Percentiles rank a stretch among this genome's conserved stretches.
phyloP scores from a whole-genome alignment of 1,140 invertebrate genomes.

The Rhyacophila brunnea region DNA sequence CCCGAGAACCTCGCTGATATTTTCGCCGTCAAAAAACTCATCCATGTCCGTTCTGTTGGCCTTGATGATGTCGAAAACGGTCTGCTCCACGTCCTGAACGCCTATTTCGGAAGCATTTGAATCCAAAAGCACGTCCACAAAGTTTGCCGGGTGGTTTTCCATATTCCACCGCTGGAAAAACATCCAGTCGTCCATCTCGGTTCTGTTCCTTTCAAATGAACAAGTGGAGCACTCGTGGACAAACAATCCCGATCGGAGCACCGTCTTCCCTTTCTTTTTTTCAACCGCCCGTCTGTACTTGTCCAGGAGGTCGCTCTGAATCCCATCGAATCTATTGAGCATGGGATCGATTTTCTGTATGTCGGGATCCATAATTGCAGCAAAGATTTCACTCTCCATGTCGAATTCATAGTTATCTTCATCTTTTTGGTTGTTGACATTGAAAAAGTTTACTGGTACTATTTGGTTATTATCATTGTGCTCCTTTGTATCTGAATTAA shows the following conservation, averaged over 20 bases:
- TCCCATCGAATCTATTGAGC: conserved; percentile 11
- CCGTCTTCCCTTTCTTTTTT: not conserved
- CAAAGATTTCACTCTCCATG: conserved; percentile 11
- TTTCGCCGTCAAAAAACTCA: not conserved
- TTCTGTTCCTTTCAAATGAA: not conserved
- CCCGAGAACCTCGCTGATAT: not conserved
- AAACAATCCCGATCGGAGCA: not conserved
- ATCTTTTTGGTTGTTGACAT: no score
- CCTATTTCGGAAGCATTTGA: conserved; percentile 15
- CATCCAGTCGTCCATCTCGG: not conserved
- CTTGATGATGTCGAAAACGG: conserved; percentile 14
- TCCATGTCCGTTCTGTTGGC: conserved; percentile 8
- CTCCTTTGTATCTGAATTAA: no score
- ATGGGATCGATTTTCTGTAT: conserved; percentile 12
- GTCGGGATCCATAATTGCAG: conserved; percentile 20
- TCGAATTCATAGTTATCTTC: not conserved
- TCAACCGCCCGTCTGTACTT: conserved; percentile 4
- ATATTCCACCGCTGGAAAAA: conserved; percentile 5
- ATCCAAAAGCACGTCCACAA: conserved; percentile 18
- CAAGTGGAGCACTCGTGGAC: not conserved
- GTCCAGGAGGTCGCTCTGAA: conserved; percentile 15
- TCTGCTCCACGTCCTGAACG: conserved; percentile 15
- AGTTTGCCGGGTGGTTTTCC: conserved; percentile 13
- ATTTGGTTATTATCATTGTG: no score
- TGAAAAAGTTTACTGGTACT: no score